phyloP scores from a whole-genome alignment of 2,888 invertebrate species.

The Trilocha varians region DNA sequence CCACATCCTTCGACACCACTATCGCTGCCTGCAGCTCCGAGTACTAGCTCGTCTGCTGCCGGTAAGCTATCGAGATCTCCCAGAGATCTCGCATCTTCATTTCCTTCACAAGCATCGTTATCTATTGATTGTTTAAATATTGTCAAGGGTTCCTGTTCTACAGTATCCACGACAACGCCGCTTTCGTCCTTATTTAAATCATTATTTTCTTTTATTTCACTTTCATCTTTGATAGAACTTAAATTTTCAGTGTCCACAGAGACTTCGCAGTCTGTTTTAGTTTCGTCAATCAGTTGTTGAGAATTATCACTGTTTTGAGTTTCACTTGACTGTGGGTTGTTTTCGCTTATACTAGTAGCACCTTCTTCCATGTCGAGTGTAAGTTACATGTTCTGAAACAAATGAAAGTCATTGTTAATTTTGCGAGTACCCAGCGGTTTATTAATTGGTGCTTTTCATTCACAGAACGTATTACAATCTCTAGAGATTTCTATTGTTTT shows the following conservation, averaged over 20 bases:
- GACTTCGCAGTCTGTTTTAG: conserved; percentile 23
- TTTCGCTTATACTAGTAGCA: conserved; percentile 29
- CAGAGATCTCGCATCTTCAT: conserved; percentile 56
- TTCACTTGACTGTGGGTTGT: conserved; percentile 25
- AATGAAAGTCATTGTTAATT: conserved; percentile 22
- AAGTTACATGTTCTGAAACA: conserved; percentile 67
- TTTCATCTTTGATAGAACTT: conserved; percentile 27
- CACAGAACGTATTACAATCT: no score
- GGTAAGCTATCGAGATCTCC: conserved; percentile 60
- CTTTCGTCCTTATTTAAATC: conserved; percentile 29
- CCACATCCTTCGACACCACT: conserved; percentile 85
- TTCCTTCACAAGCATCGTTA: conserved; percentile 45
- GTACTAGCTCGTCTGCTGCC: conserved; percentile 51
- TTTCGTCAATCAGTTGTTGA: conserved; percentile 7
- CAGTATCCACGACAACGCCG: conserved; percentile 21
- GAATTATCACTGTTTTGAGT: conserved; percentile 26
- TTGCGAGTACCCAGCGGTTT: neutral
- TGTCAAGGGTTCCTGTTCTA: conserved; percentile 21
- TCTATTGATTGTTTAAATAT: conserved; percentile 36
- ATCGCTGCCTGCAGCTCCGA: conserved; percentile 81
- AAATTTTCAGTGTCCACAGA: conserved; percentile 24
- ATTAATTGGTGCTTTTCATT: neutral
- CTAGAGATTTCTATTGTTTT: no score
- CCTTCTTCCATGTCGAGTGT: conserved; percentile 50
- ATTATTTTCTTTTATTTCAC: conserved; percentile 24